Percentiles rank a stretch among this genome's conserved stretches.
Evolutionary conservation across 2,888 invertebrate species (phyloP).

Genomic region (Dynastes maya): DNA sequence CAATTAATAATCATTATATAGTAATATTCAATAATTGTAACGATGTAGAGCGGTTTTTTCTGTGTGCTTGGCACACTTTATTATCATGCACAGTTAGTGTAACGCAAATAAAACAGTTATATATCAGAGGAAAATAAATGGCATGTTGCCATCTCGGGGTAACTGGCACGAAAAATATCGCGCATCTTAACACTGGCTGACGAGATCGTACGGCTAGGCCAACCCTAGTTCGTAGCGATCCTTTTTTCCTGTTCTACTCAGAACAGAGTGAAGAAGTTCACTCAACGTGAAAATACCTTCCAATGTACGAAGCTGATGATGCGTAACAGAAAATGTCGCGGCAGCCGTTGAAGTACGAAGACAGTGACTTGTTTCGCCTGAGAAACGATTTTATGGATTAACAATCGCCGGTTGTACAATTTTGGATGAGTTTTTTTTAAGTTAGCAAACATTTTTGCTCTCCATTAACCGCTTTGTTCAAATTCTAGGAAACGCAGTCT

Average conservation of each 20-base stretch:
- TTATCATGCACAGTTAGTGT: conserved; percentile 30
- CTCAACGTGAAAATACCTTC: conserved; percentile 7
- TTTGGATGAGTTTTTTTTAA: not conserved
- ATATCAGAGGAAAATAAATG: conserved; percentile 28
- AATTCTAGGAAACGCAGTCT: not conserved
- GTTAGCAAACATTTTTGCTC: conserved; percentile 16
- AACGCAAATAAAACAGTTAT: conserved; percentile 41
- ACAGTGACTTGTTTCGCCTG: not conserved
- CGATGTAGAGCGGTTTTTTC: conserved; percentile 9
- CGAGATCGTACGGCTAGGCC: not conserved
- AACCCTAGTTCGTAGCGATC: not conserved
- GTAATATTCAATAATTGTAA: conserved; percentile 13
- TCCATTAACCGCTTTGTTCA: not conserved
- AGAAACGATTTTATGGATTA: not conserved
- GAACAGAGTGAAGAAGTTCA: not conserved
- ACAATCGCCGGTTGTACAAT: not conserved
- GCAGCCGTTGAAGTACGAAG: not conserved
- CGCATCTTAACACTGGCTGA: not conserved
- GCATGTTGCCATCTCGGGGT: conserved; percentile 2
- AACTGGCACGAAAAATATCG: conserved; percentile 32
- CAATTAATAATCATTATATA: conserved; percentile 15
- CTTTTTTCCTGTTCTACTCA: not conserved
- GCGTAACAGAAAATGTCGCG: conserved; percentile 9
- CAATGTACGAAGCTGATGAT: not conserved
- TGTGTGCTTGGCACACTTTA: conserved; percentile 31